phyloP scores from a whole-genome alignment of 2,113 vertebrate species.

The Chlorodrepanis virens region DNA sequence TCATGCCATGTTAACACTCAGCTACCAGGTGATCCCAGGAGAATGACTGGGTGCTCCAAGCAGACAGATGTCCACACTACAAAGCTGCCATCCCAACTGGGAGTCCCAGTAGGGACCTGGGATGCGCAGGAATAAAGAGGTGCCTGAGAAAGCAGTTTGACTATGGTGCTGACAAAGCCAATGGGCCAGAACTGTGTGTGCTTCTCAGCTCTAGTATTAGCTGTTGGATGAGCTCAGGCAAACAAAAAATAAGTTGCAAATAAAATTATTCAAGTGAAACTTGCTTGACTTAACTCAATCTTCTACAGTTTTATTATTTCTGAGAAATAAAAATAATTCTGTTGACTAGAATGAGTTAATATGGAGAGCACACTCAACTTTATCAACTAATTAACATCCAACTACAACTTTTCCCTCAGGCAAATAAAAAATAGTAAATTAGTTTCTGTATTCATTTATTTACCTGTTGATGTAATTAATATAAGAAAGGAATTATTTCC shows the following conservation, averaged over 20 bases:
- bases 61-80: background rate
- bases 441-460: background rate
- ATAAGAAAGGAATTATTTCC: background rate
- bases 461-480: background rate
- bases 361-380: background rate
- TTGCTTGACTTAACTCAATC: background rate
- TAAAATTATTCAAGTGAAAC: background rate
- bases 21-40: background rate
- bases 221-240: background rate
- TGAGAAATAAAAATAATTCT: background rate
- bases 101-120: background rate
- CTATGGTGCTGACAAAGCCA: background rate
- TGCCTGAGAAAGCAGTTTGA: background rate
- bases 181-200: accelerated
- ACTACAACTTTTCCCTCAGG: background rate
- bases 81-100: background rate
- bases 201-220: background rate
- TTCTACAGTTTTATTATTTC: background rate
- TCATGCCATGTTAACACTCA: background rate
- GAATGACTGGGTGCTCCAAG: accelerated
- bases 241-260: background rate
- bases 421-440: background rate
- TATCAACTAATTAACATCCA: background rate
- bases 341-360: background rate
- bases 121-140: background rate